Base-by-base conservation (phyloP, 1,140 invertebrate species). In the Nautilus pompilius region DNA sequence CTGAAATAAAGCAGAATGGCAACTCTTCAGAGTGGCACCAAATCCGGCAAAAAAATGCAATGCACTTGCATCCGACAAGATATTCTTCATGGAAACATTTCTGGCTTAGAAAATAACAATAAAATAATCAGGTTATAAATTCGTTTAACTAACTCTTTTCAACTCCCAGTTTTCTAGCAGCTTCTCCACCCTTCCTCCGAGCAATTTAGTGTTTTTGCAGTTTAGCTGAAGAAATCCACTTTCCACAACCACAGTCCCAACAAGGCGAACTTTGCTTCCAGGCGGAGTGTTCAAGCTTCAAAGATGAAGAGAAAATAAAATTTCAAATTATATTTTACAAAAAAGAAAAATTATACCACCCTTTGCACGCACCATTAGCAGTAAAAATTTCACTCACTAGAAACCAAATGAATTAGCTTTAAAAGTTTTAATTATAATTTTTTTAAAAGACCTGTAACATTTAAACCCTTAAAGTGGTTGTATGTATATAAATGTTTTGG, bases 121-220 rank as follows among this genome's bases (percentile, higher is more conserved):
- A 13, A 34, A 59, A 29, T 46, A 54, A 45, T 30, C 48, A 13
- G 5, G 5, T 10, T 34, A 48, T 30, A 32, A 51, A 29, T 54
- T 3, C 30, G 22, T 34, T 20, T 48, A 53, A 73, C 73, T 66
- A 78, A 89, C 88, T 79, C 89, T 87, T 68, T 92, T 91, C 26
- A 95, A 78, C 79, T 94, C 90, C 93, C 93, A 96, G 79, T 93
- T 94, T 74, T 95, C 92, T 63, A 91, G 89, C 71, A 96, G 84
- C 68, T 86, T 86, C n/a, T 87, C 82, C 0, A 96, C 93, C 69
- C 87, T 87, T 49, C 93, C 93, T 30, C 93, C 92, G 17, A 95
- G 83, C 28, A 93, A 79, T 66, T 87, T 85, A 64, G 90, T 85
- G 49, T 89, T 87, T 53, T 76, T 83, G 17, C 89, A 85, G 59